Conservation (phyloP, 2,888 invertebrate genomes). For the Dolichomitus sp. region DNA sequence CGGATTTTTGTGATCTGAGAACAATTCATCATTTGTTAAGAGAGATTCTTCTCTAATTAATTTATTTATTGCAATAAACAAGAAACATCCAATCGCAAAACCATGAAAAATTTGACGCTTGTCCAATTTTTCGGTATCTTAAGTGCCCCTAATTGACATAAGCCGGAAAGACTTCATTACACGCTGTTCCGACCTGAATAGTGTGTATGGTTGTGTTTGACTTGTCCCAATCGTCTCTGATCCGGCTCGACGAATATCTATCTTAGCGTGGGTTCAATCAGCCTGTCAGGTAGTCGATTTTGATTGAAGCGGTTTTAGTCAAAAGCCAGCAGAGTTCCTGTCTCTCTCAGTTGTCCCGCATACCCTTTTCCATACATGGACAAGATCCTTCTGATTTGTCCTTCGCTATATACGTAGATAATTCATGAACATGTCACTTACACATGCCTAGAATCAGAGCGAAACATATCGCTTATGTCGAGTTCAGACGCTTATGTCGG, state of each 20-base stretch:
- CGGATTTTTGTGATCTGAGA: neutral
- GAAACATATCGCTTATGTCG: slow-evolving; percentile 30
- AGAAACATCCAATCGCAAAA: neutral
- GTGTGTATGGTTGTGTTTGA: neutral
- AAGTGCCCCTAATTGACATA: neutral
- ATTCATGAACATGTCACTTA: slow-evolving; percentile 5
- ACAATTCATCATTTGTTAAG: neutral
- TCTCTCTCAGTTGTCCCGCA: slow-evolving; percentile 2
- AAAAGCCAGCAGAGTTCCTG: neutral
- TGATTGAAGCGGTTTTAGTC: neutral
- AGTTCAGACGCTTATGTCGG: neutral
- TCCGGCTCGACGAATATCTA: slow-evolving; percentile 2
- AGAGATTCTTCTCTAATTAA: neutral
- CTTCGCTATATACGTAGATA: neutral
- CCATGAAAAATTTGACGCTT: neutral
- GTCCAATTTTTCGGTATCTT: neutral
- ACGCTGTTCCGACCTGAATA: neutral
- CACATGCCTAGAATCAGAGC: slow-evolving; percentile 14
- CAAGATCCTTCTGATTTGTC: slow-evolving; percentile 8
- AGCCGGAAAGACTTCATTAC: neutral
- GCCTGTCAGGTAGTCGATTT: slow-evolving; percentile 6
- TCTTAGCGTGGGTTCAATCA: slow-evolving; percentile 1
- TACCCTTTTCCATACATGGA: slow-evolving; percentile 6
- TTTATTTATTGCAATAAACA: neutral
- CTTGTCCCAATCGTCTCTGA: slow-evolving; percentile 8